Percentiles rank a stretch among this genome's conserved stretches.
phyloP scores from a whole-genome alignment of 2,797 vertebrate species.

The Craterocephalus amniculus region DNA sequence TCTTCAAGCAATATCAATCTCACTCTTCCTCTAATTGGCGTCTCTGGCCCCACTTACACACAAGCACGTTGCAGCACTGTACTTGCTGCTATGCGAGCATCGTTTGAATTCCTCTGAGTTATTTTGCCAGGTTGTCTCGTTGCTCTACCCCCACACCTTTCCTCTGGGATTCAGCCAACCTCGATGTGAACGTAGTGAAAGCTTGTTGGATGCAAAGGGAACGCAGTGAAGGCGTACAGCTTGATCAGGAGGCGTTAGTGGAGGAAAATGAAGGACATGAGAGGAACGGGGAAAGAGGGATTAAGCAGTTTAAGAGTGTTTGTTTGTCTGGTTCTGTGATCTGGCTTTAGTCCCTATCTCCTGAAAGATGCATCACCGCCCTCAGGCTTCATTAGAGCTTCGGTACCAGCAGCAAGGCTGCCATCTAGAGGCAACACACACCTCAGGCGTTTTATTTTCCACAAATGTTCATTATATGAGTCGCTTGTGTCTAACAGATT shows the following conservation, averaged over 20 bases:
- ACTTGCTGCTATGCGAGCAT: slow-evolving; percentile 43
- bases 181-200: slow-evolving; percentile 10
- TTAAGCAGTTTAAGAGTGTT: slow-evolving; percentile 37
- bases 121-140: slow-evolving; percentile 20
- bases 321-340: slow-evolving; percentile 37
- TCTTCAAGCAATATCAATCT: slow-evolving; percentile 56
- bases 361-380: slow-evolving; percentile 43
- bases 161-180: slow-evolving; percentile 9
- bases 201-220: slow-evolving; percentile 9
- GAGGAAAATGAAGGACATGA: slow-evolving; percentile 17
- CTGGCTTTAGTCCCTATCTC: slow-evolving; percentile 36
- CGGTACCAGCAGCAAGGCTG: slow-evolving; percentile 52
- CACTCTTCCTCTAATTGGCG: slow-evolving; percentile 42
- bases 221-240: background rate
- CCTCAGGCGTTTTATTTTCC: background rate
- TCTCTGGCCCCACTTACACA: slow-evolving; percentile 31
- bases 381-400: slow-evolving; percentile 11
- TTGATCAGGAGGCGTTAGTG: slow-evolving; percentile 9
- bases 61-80: slow-evolving; percentile 30
- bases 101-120: slow-evolving; percentile 31
- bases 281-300: slow-evolving; percentile 22
- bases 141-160: slow-evolving; percentile 10
- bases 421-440: slow-evolving; percentile 63
- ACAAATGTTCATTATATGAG: background rate
- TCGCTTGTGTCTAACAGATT: background rate